Conservation (phyloP, 1,140 invertebrate species). For the Drosophila pallidifrons region DNA sequence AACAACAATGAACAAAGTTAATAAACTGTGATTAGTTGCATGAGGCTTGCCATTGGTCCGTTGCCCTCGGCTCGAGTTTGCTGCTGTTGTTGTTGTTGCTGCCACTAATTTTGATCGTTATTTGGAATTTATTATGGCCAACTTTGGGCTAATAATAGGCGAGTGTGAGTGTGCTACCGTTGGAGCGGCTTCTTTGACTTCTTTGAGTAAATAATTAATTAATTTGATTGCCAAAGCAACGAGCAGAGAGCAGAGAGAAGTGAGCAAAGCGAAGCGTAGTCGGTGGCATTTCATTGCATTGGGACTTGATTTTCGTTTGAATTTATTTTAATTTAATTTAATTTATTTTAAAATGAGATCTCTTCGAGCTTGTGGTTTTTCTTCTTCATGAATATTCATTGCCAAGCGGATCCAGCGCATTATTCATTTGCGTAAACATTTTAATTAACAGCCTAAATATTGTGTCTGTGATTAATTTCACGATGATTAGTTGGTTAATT, state of each 20-base stretch:
- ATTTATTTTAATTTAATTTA: constrained; percentile 36
- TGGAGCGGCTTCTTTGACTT: constrained; percentile 62
- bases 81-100: constrained; percentile 25
- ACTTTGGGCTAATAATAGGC: constrained; percentile 19
- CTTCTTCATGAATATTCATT: constrained; percentile 74
- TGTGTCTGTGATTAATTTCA: constrained; percentile 69
- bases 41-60: constrained; percentile 39
- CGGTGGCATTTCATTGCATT: constrained; percentile 51
- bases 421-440: constrained; percentile 77
- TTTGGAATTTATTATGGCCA: constrained; percentile 71
- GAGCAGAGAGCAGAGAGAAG: constrained; percentile 2
- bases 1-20: constrained; percentile 43
- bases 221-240: constrained; percentile 62
- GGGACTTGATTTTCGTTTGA: constrained; percentile 21
- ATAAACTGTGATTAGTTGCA: constrained; percentile 78
- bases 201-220: constrained; percentile 73
- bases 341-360: constrained; percentile 66
- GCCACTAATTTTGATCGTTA: constrained; percentile 70
- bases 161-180: constrained; percentile 38
- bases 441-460: constrained; percentile 68
- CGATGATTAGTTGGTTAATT: constrained; percentile 72
- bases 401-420: constrained; percentile 42
- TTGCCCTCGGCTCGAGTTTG: constrained; percentile 20
- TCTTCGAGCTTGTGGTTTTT: not conserved
- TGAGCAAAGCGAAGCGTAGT: constrained; percentile 27